A percentile compares a stretch with the other conserved stretches of the same genome.
These are phyloP conservation scores for Lepidurus packardi DNA, from an alignment of 1,140 invertebrate genomes.

Conservation along the genomic window DNA sequence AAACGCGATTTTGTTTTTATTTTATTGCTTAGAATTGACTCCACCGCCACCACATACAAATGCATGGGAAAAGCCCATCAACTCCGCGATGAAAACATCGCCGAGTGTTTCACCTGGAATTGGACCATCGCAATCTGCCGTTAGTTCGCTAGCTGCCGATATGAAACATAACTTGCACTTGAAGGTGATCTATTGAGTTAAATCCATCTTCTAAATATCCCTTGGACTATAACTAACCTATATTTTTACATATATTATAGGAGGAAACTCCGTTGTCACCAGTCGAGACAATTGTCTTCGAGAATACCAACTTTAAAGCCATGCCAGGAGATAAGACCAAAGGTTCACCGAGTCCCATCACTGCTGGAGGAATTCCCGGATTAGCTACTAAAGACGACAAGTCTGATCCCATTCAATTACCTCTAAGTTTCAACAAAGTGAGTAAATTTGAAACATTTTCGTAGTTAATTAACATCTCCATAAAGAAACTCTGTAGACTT, in stretches of 20 bases:
- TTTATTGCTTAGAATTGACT: conserved; percentile 38
- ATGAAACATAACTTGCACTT: conserved; percentile 3
- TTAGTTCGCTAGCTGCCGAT: neutral
- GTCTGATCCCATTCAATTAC: conserved; percentile 56
- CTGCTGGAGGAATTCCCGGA: conserved; percentile 53
- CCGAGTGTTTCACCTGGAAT: neutral
- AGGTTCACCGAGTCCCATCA: conserved; percentile 43
- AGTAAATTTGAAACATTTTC: neutral
- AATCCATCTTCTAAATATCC: neutral
- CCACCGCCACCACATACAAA: conserved; percentile 64
- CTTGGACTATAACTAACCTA: neutral
- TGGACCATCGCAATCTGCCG: neutral
- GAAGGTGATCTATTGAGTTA: neutral
- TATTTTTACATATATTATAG: neutral
- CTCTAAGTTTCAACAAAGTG: conserved; percentile 54
- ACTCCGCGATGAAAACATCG: conserved; percentile 48
- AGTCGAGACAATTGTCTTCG: conserved; percentile 83
- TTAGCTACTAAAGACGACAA: conserved; percentile 43
- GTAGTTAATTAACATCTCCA: too few species aligned
- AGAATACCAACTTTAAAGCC: conserved; percentile 82
- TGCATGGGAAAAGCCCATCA: conserved; percentile 80
- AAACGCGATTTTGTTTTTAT: neutral
- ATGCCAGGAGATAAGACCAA: conserved; percentile 47
- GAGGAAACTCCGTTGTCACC: conserved; percentile 47
- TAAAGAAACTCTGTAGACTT: too few species aligned